A percentile compares a stretch with the other conserved stretches of the same genome.
phyloP scores from a whole-genome alignment of 2,113 vertebrate species.

The Maccullochella peelii region DNA sequence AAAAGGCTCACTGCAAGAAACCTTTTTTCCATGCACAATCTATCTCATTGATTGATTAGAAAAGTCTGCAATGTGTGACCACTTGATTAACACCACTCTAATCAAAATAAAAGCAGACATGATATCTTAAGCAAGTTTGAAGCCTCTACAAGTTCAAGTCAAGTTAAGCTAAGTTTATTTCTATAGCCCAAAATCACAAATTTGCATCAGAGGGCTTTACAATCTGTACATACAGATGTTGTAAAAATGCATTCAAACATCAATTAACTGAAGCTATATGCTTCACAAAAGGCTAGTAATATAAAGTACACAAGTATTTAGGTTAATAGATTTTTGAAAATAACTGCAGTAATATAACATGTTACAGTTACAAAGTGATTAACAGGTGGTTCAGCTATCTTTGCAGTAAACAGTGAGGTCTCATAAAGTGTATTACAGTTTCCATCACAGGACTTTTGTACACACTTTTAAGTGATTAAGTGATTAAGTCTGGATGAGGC shows the following conservation, averaged over 20 bases:
- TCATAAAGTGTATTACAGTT: not conserved
- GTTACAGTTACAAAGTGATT: constrained; percentile 12
- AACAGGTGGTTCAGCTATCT: constrained; percentile 15
- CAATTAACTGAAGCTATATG: not conserved
- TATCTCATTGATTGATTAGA: not conserved
- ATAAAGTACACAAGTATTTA: not conserved
- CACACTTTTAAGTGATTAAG: constrained; percentile 15
- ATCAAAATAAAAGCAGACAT: not conserved
- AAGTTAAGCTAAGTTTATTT: not conserved
- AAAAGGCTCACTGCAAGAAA: not conserved
- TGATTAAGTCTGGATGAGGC: constrained; percentile 1
- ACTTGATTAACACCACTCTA: not conserved
- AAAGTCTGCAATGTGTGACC: not conserved
- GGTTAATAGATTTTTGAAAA: not conserved
- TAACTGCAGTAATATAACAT: not conserved
- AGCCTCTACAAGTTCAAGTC: not conserved
- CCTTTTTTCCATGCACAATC: not conserved
- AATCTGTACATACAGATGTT: not conserved
- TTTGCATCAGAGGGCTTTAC: not conserved
- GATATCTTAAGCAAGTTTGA: not conserved
- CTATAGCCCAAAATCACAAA: not conserved
- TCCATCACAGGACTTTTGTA: constrained; percentile 8
- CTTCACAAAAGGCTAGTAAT: not conserved
- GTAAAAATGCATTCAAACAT: not conserved
- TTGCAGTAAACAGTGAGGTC: not conserved